Percentiles rank a stretch among this genome's conserved stretches.
These are phyloP conservation scores for Nipponia nippon DNA, from an alignment of 2,113 vertebrate species.

Conservation along the genomic window DNA sequence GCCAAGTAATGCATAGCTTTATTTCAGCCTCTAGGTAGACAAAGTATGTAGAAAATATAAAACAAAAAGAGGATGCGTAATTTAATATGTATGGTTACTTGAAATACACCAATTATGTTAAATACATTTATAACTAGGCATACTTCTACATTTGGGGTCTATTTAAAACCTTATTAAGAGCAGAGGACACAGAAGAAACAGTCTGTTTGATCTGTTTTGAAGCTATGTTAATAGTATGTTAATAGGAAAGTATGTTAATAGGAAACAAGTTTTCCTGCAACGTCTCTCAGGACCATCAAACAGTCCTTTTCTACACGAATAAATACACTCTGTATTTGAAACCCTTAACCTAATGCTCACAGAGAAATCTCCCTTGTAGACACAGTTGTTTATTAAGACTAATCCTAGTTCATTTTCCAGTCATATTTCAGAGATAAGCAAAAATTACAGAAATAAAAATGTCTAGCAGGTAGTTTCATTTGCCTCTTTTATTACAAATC, in stretches of 20 bases:
- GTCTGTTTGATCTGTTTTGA: conserved; percentile 13
- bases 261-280: neutral
- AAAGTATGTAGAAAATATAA: neutral
- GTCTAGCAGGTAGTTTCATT: conserved; percentile 54
- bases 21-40: neutral
- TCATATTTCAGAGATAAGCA: conserved; percentile 12
- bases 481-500: conserved; percentile 76
- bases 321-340: neutral
- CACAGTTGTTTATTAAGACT: neutral
- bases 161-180: conserved; percentile 29
- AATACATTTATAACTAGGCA: neutral
- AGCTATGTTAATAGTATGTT: neutral
- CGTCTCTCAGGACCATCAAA: neutral
- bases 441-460: conserved; percentile 37
- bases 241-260: neutral
- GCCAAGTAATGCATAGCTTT: neutral
- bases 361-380: neutral
- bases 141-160: neutral
- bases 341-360: neutral
- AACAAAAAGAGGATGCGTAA: neutral
- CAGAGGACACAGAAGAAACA: neutral
- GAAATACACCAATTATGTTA: neutral
- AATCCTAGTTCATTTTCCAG: conserved; percentile 5
- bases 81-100: neutral
- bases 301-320: neutral